These are phyloP conservation scores for Clarias laeviceps DNA, from an alignment of 2,797 vertebrate genomes.

Conservation along the genomic window DNA sequence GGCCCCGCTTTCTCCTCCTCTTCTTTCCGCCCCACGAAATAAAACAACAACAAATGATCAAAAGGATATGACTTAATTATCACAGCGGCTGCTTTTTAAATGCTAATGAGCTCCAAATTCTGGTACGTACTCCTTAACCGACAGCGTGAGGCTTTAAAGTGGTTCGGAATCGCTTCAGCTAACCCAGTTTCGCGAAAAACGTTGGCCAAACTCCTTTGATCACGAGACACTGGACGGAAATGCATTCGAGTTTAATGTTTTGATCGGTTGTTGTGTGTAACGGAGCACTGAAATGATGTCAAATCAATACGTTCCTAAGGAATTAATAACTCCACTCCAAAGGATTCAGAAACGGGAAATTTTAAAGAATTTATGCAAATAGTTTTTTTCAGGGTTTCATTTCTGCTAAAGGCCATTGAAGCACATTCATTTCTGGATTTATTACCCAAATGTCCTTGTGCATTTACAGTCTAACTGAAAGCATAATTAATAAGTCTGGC, in stretches of 20 bases:
- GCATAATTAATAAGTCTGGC: conserved; percentile 50
- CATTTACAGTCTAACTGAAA: conserved; percentile 47
- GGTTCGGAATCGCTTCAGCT: conserved; percentile 12
- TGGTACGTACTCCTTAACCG: conserved; percentile 44
- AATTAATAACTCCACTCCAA: neutral
- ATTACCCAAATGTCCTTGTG: conserved; percentile 38
- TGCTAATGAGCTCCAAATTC: conserved; percentile 58
- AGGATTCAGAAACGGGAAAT: neutral
- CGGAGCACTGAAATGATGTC: too few relatives aligned
- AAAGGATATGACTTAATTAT: conserved; percentile 56
- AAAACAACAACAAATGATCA: conserved; percentile 46
- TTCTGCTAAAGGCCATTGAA: conserved; percentile 21
- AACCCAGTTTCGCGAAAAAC: neutral
- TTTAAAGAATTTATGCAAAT: conserved; percentile 1
- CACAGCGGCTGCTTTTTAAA: conserved; percentile 54
- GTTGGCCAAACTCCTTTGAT: neutral
- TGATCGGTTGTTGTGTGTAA: neutral
- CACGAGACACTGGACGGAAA: conserved; percentile 34
- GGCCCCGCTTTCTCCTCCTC: conserved; percentile 35
- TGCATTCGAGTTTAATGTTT: conserved; percentile 32
- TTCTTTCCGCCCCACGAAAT: conserved; percentile 14
- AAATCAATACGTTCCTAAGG: neutral
- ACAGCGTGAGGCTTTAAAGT: conserved; percentile 29
- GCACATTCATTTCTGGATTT: neutral
- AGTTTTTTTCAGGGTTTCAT: conserved; percentile 11